Evolutionary conservation across 2,797 vertebrate species (phyloP).

Genomic region (Tapirus indicus): DNA sequence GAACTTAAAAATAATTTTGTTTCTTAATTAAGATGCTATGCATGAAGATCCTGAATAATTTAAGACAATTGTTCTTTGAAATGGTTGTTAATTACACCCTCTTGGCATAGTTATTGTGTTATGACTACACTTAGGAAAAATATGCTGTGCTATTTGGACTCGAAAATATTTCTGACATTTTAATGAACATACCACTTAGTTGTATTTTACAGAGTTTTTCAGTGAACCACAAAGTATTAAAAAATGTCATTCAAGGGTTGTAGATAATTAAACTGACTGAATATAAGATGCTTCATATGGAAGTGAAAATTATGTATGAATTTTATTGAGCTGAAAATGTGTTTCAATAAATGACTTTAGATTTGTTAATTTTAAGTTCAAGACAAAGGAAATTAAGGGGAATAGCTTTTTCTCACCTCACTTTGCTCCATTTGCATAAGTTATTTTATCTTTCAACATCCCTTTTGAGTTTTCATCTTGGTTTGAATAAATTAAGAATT

Average conservation of each 20-base stretch:
- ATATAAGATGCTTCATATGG: constrained; percentile 43
- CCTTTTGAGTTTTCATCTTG: constrained; percentile 46
- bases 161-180: constrained; percentile 88
- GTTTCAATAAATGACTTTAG: constrained; percentile 80
- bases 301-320: constrained; percentile 66
- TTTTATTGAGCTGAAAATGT: constrained; percentile 44
- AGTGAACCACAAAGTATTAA: constrained; percentile 86
- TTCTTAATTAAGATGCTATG: constrained; percentile 87
- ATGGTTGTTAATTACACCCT: constrained; percentile 86
- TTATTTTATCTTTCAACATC: constrained; percentile 7
- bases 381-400: neutral
- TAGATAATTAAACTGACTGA: constrained; percentile 85
- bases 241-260: constrained; percentile 85
- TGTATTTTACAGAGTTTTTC: constrained; percentile 86
- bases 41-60: constrained; percentile 86
- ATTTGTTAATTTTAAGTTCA: constrained; percentile 71
- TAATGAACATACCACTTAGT: constrained; percentile 87
- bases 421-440: constrained; percentile 50
- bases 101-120: constrained; percentile 85
- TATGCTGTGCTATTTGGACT: constrained; percentile 85
- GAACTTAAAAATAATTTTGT: constrained; percentile 83
- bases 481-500: constrained; percentile 51
- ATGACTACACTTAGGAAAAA: constrained; percentile 85
- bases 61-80: constrained; percentile 88
- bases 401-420: constrained; percentile 44